Base-by-base conservation (phyloP, 2,888 invertebrate species). In the Monoplex corrugatus region DNA sequence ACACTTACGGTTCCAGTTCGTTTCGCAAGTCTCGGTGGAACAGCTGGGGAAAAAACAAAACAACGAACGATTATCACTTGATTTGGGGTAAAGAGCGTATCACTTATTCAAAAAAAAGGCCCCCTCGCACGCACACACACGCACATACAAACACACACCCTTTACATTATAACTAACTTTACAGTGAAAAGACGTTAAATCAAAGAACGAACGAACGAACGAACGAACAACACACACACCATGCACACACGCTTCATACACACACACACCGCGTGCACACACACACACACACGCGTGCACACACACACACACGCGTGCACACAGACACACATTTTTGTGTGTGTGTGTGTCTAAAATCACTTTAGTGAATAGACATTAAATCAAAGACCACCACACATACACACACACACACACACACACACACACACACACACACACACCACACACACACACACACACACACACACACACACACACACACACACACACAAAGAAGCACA, bases 1-100 rank as follows among this genome's bases (percentile, higher is more conserved):
- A 35, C 32, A 68, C 88, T 88, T 40, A 88, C 88, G 43, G 19
- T 57, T 82, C 88, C 88, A 88, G 83, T 88, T 45, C 2, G 88
- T 88, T 23, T 82, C 83, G 38, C 88, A 88, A 1, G 35, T 44
- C 0, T 83, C 88, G 0, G 88, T 68, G 2, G 88, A 88, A 40
- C 88, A 88, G 1, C 88, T 88, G 88, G 16, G 78, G 35, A 78
- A 28, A 57, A 45, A 23, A 16, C 80, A 6, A 38, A 2, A 23
- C 75, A 75, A 75, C 6, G 35, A 32, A 3, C 75, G 10, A 75
- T 19, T 35, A 38, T 5, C 10, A 38, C 75, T 38, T 16, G n/a
- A n/a, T n/a, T n/a, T n/a, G n/a, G n/a, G n/a, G n/a, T n/a, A n/a
- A n/a, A n/a, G n/a, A 50, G 50, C 50, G 50, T 13, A 50, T 8